Evolutionary conservation across 1,140 invertebrate genomes (phyloP), one percentile per base, ranked within the genome.

Genomic region (Drosophila ananassae): DNA sequence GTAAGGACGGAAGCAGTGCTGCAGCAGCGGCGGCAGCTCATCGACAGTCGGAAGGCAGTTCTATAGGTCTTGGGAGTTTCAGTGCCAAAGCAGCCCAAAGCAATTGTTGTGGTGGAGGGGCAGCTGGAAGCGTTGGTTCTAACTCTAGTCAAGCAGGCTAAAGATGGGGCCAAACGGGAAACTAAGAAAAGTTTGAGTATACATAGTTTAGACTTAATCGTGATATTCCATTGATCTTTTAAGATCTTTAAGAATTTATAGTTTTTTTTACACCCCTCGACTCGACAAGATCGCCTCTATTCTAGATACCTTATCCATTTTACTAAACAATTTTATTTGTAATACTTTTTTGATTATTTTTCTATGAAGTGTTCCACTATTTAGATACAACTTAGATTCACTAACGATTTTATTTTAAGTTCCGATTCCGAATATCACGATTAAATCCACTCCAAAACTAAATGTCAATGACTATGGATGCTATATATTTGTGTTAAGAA

Each of bases 31-130:
- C 78, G 41, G 60, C 79, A 8, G 68, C 77, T 2, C 71, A 76
- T 7, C 83, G 83, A 8, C 78, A 81, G 30, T 55, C 75, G 9
- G 69, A 91, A 24, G 63, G 79, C 10, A 62, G 66, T 37, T 84
- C 90, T 39, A 91, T 91, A 55, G 90, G 89, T 3, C 55, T 91
- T 51, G 79, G 74, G n/a, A 89, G 73, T 47, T 46, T 89, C 6
- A 84, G 89, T 74, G 84, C 83, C 61, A 91, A 91, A 60, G 83
- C 89, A 44, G 80, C 89, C 10, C 89, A 91, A 56, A 85, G 73
- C 55, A 91, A 81, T 64, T 90, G 89, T 48, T 91, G 89, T 32
- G 79, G 89, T 7, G 74, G 69, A 28, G 54, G 75, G 7, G 57
- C 66, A 34, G 54, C 72, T 9, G 57, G 52, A 41, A 21, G 50